Evolutionary conservation across 23 tunicate species (phyloP).

Genomic region (Corella eumyota): DNA sequence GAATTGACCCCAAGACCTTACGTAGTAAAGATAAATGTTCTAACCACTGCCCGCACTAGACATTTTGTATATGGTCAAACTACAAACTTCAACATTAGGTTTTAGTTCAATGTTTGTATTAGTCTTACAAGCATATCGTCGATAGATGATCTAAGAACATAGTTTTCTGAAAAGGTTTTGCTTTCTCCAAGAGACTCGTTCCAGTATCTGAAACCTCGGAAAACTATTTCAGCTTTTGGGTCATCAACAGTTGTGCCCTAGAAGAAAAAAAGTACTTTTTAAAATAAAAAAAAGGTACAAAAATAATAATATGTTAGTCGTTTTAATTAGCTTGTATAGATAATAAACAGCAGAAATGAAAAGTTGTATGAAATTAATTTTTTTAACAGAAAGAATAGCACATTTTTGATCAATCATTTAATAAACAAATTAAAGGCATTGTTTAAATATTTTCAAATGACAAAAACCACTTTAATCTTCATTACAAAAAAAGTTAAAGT

Average conservation of each 20-base stretch:
- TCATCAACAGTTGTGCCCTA: conserved; percentile 56
- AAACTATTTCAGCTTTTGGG: conserved; percentile 23
- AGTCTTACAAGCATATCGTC: too few relatives aligned
- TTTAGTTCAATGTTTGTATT: too few relatives aligned
- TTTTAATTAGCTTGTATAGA: not conserved
- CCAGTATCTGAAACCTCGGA: conserved; percentile 61
- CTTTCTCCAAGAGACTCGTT: conserved; percentile 45
- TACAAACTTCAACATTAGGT: conserved; percentile 30
- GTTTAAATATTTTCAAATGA: too few relatives aligned
- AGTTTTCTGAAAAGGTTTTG: conserved; percentile 26
- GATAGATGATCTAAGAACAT: conserved; percentile 23
- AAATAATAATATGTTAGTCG: not conserved
- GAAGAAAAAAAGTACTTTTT: too few relatives aligned
- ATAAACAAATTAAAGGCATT: not conserved
- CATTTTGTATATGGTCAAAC: too few relatives aligned
- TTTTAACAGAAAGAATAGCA: not conserved
- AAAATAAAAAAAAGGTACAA: too few relatives aligned
- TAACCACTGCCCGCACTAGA: too few relatives aligned
- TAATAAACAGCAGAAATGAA: not conserved
- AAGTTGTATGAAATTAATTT: not conserved
- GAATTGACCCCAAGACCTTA: too few relatives aligned
- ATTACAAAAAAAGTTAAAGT: not conserved
- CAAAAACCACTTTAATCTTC: too few relatives aligned
- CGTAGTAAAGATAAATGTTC: too few relatives aligned
- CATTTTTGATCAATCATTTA: not conserved